These are phyloP conservation scores for Chunga burmeisteri DNA, from an alignment of 2,113 vertebrate species.

Conservation along the genomic window DNA sequence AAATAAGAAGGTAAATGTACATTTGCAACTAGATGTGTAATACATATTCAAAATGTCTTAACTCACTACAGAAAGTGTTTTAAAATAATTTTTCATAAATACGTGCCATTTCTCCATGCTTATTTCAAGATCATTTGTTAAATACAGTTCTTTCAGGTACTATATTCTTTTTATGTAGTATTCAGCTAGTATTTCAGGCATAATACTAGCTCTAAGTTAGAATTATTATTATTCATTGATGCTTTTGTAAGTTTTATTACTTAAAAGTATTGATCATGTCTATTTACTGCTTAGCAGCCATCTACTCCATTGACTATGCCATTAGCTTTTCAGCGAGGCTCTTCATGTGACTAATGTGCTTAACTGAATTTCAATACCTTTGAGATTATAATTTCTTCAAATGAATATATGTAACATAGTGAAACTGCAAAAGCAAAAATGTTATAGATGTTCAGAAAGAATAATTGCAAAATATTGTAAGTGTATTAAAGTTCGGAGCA, in stretches of 20 bases:
- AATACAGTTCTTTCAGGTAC: background rate
- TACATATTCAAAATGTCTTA: background rate
- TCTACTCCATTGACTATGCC: background rate
- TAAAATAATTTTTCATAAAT: background rate
- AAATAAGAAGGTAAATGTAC: slow-evolving; percentile 25
- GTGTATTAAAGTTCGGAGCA: background rate
- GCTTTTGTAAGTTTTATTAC: background rate
- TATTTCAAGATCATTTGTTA: background rate
- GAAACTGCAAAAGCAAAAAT: background rate
- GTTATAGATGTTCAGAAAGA: background rate
- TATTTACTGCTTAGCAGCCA: background rate
- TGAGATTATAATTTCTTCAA: background rate
- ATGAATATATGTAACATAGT: background rate
- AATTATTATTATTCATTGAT: background rate
- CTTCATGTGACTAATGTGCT: background rate
- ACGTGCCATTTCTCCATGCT: background rate
- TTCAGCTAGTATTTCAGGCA: background rate
- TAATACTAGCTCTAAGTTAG: background rate
- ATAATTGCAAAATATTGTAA: background rate
- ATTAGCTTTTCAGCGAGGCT: background rate
- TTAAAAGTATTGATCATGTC: background rate
- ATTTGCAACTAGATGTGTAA: background rate
- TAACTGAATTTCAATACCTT: background rate
- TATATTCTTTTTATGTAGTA: background rate
- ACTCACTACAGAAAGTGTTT: background rate